Percentiles rank a stretch among this genome's conserved stretches.
Evolutionary conservation across 2,797 vertebrate genomes (phyloP).

Genomic region (Phataginus tricuspis): DNA sequence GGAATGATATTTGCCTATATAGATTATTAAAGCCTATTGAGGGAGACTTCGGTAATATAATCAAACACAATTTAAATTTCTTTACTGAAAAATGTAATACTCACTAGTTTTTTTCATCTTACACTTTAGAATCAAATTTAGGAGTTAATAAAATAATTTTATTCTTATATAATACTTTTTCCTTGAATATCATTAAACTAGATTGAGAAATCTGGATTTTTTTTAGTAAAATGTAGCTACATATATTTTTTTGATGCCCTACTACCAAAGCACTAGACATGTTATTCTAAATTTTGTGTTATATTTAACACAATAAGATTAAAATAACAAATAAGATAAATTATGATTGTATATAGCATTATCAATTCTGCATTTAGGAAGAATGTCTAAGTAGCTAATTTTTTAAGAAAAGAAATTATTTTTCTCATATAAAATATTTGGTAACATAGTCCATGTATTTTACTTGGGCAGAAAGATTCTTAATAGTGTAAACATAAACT

Average conservation of each 20-base stretch:
- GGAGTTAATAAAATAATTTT: background rate
- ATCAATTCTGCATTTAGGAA: background rate
- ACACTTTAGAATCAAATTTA: slow-evolving; percentile 19
- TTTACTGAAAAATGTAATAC: slow-evolving; percentile 7
- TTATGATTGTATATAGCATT: background rate
- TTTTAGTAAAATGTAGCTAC: background rate
- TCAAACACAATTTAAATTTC: background rate
- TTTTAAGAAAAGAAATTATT: background rate
- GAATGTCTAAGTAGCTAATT: background rate
- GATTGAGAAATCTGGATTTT: background rate
- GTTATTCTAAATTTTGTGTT: background rate
- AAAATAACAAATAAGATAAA: slow-evolving; percentile 15
- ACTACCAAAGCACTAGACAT: background rate
- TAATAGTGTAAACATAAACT: background rate
- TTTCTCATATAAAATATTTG: background rate
- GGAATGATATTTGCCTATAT: background rate
- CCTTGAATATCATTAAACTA: background rate
- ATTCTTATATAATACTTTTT: background rate
- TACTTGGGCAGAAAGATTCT: background rate
- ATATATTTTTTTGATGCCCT: background rate
- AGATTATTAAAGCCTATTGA: background rate
- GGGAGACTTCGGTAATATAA: background rate
- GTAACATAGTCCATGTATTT: background rate
- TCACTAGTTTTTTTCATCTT: background rate
- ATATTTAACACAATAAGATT: background rate